These are phyloP conservation scores for Schrankia costaestrigalis DNA, from an alignment of 2,888 invertebrate species.

Conservation along the genomic window DNA sequence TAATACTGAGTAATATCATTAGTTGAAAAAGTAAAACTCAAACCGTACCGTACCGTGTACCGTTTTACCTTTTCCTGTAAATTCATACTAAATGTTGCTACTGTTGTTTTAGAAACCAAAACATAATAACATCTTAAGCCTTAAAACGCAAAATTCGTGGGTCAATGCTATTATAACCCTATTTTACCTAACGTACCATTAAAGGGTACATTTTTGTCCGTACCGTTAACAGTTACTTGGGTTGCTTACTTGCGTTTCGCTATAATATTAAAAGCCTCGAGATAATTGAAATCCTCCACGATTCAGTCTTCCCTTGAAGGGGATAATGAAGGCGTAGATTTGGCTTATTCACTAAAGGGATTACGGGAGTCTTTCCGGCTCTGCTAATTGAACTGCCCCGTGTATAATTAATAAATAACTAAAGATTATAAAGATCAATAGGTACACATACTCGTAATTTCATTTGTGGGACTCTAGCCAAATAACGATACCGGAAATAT, in stretches of 20 bases:
- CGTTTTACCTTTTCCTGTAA: no score
- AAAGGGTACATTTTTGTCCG: slow-evolving; percentile 24
- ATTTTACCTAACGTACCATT: slow-evolving; percentile 11
- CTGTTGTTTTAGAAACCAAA: no score
- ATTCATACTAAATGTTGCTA: no score
- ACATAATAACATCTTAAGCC: no score
- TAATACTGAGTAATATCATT: no score
- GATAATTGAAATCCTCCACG: slow-evolving; percentile 46
- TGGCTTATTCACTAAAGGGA: slow-evolving; percentile 15
- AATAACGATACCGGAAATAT: no score
- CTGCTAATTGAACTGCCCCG: slow-evolving; percentile 6
- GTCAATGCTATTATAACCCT: slow-evolving; percentile 29
- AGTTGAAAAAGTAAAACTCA: no score
- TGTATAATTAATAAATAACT: slow-evolving; percentile 4
- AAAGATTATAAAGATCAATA: slow-evolving; percentile 6
- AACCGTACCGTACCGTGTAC: no score
- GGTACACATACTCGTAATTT: no score
- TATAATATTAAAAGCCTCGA: slow-evolving; percentile 32
- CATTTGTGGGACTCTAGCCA: no score
- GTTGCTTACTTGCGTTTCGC: slow-evolving; percentile 21
- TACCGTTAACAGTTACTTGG: slow-evolving; percentile 12
- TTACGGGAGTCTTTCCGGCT: slow-evolving; percentile 16
- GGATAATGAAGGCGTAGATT: slow-evolving; percentile 33
- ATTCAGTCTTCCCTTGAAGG: slow-evolving; percentile 18
- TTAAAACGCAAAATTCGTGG: slow-evolving; percentile 12